phyloP scores from a whole-genome alignment of 2,888 invertebrate species.

The Diarsia brunnea region DNA sequence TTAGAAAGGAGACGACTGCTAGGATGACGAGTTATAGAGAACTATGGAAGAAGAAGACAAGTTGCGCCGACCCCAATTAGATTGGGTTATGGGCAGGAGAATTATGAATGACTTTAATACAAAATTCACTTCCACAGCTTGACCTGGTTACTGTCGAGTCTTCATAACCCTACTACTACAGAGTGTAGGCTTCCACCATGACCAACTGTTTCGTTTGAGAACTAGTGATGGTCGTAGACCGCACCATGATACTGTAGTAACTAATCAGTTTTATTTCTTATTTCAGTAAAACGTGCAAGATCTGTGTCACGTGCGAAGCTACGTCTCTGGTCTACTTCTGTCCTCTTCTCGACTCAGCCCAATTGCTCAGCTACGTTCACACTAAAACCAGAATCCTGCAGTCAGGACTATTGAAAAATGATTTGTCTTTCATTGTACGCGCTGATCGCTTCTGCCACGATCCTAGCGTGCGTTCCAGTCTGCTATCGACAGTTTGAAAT shows the following conservation, averaged over 20 bases:
- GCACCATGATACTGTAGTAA: neutral
- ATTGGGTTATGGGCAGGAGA: no score
- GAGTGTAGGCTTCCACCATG: no score
- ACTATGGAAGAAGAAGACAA: no score
- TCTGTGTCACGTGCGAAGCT: neutral
- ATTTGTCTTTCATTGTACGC: conserved; percentile 86
- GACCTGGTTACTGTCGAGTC: neutral
- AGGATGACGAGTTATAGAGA: no score
- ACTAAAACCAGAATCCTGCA: conserved; percentile 31
- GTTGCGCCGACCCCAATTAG: no score
- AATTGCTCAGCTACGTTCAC: conserved; percentile 2
- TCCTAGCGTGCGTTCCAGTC: conserved; percentile 84
- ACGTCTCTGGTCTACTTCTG: conserved; percentile 5
- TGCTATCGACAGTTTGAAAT: conserved; percentile 81
- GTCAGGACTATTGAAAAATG: conserved; percentile 76
- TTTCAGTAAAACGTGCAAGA: conserved; percentile 36
- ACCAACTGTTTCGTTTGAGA: neutral
- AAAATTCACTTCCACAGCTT: neutral
- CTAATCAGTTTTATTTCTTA: neutral
- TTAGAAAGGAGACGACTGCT: no score
- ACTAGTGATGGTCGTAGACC: neutral
- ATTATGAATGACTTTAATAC: no score
- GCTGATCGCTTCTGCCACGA: conserved; percentile 83
- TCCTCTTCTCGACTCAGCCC: neutral
- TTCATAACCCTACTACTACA: neutral